Evolutionary conservation across 2,888 invertebrate species (phyloP).

Genomic region (Megaustenia siamemsis): DNA sequence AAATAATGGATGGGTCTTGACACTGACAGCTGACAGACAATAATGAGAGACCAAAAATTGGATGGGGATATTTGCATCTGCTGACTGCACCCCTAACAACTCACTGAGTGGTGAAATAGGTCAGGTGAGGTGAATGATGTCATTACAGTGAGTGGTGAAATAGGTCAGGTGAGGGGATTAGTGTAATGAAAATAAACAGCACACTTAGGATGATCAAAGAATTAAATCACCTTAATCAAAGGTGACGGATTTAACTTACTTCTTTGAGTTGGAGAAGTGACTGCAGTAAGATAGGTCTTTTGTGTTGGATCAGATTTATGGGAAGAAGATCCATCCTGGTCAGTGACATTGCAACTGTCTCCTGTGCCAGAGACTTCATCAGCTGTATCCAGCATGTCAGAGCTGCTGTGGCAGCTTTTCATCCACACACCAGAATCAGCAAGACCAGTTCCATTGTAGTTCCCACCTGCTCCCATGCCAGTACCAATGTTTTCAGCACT

Average conservation of each 20-base stretch:
- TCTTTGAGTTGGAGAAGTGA: conserved; percentile 68
- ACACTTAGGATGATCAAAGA: not conserved
- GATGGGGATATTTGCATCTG: too few relatives aligned
- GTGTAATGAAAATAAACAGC: too few relatives aligned
- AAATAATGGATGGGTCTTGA: too few relatives aligned
- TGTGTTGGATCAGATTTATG: conserved; percentile 62
- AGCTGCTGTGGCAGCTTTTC: conserved; percentile 53
- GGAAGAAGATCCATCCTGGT: conserved; percentile 50
- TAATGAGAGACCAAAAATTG: too few relatives aligned
- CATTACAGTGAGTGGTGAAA: too few relatives aligned
- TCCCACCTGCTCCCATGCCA: not conserved
- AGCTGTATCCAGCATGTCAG: conserved; percentile 47
- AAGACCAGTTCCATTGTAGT: not conserved
- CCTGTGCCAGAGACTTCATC: not conserved
- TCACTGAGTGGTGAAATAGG: too few relatives aligned
- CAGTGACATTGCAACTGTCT: not conserved
- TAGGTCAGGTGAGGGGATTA: too few relatives aligned
- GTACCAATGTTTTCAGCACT: not conserved
- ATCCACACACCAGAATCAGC: conserved; percentile 52
- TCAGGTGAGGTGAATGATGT: too few relatives aligned
- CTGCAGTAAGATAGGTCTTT: conserved; percentile 76
- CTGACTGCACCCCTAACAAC: too few relatives aligned
- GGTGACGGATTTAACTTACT: conserved; percentile 18
- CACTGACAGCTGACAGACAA: too few relatives aligned
- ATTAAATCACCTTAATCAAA: too few relatives aligned